Evolutionary conservation across 2,888 invertebrate species (phyloP), one percentile per base, ranked within the genome.

Genomic region (Isotomurus palustris): DNA sequence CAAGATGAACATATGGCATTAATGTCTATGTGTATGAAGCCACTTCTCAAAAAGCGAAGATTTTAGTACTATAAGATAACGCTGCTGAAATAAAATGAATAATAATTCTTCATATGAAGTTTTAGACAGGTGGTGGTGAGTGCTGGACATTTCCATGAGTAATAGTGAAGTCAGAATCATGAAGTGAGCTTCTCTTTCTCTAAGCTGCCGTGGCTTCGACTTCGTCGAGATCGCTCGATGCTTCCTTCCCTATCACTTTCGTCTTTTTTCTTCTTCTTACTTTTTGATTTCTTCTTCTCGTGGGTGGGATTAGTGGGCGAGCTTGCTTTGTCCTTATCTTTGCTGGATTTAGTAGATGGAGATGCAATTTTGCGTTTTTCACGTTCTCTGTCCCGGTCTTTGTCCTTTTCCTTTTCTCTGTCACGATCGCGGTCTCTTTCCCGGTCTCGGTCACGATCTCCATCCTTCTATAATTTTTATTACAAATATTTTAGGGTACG

Each of bases 221-320:
- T 47, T 10, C 25, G 5, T 27, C 47, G 47, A 47, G 25, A 25
- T 24, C 25, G 53, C 28, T 62, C 61, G 10, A 58, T 55, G 27
- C 61, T 62, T 22, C 24, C 32, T 36, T 62, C 62, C 10, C 62
- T 47, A 12, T 62, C 62, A 28, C 58, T 58, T 24, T 44, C 56
- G 21, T 56, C 59, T 22, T 55, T 54, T 47, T 62, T 62, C 51
- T 62, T 62, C 53, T 58, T 62, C 24, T 62, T 62, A 25, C 44
- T 59, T 38, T 62, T 62, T 5, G 62, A 56, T 32, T 53, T 45
- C 52, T 54, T 62, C 48, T 59, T 59, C 29, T 62, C 62, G 25
- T 58, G 62, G 49, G 58, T 60, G 21, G 29, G n/a, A 32, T 17
- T 49, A 32, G 32, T 10, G 8, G 32, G 32, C 32, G 14, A 14